Evolutionary conservation across 2,113 vertebrate species (phyloP), one percentile per base, ranked within the genome.

Genomic region (Kryptolebias marmoratus): DNA sequence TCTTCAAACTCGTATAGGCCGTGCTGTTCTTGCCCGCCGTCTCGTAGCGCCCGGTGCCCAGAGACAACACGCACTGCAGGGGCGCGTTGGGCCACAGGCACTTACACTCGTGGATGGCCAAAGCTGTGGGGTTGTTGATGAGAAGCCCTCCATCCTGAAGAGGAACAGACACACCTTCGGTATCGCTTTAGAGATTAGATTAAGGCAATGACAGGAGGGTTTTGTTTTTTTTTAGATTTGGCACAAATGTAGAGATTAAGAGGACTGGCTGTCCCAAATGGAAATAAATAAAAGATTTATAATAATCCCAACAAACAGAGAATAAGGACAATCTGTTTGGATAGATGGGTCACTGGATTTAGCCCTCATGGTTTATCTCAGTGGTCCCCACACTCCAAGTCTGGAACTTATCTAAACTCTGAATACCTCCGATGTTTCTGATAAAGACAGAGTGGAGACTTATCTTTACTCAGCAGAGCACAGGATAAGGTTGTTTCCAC

Each of bases 91-190:
- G 97, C 97, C 97, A 99, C 53, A 99, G 93, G 77, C 96, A 96
- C 81, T 97, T 98, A 81, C 97, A 98, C 87, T 98, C 97, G 0
- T 99, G 97, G 79, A 99, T 94, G 65, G 97, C 97, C 87, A 99
- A 77, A 0, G 97, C 97, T 1, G 96, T 96, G 71, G 97, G 96
- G 78, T 99, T 99, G 92, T 99, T 99, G 68, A 98, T 93, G 50
- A 98, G 94, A 32, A 99, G 94, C 16, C 97, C 97, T 77, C 97
- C 97, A n/a, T 99, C 97, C 97, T 99, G 78, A 39, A 78, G 0
- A 36, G 64, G 2, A 47, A 54, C 14, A 39, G 1, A 72, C 50
- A 3, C 50, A 3, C 44, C 22, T 59, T 62, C 16, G 48, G 53
- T 10, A 5, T 22, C 27, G 28, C 44, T 16, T n/a, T 3, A 32